Evolutionary conservation across 2,888 invertebrate species (phyloP).

Genomic region (Erynnis tages): DNA sequence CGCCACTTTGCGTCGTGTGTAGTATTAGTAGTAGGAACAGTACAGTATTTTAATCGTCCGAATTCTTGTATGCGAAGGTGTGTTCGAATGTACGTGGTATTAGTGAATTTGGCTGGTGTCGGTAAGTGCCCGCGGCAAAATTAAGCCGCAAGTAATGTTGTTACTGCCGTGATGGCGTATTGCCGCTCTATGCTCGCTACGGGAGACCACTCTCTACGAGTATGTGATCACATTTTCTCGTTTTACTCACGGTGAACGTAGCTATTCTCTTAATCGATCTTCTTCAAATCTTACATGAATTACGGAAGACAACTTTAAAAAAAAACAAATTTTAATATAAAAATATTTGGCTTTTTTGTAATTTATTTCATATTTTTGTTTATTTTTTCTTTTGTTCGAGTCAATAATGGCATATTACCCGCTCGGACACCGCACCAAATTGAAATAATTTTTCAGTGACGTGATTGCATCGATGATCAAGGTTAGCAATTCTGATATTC

Average conservation of each 20-base stretch:
- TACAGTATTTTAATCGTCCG: no score
- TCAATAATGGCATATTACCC: no score
- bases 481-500: constrained; percentile 52
- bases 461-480: constrained; percentile 63
- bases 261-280: not conserved
- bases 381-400: no score
- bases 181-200: constrained; percentile 24
- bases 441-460: constrained; percentile 71
- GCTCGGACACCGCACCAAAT: constrained; percentile 60
- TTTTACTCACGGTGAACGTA: constrained; percentile 9
- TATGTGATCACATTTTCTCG: constrained; percentile 12
- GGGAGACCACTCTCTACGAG: constrained; percentile 23
- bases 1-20: no score
- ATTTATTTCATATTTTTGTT: no score
- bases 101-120: constrained; percentile 15
- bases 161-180: constrained; percentile 18
- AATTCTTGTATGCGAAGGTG: not conserved
- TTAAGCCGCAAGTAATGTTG: constrained; percentile 21
- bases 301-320: no score
- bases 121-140: constrained; percentile 23
- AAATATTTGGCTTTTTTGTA: no score
- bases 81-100: constrained; percentile 3
- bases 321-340: no score
- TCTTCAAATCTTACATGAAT: no score
- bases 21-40: no score